phyloP scores from a whole-genome alignment of 2,113 vertebrate species.

The Mola mola region DNA sequence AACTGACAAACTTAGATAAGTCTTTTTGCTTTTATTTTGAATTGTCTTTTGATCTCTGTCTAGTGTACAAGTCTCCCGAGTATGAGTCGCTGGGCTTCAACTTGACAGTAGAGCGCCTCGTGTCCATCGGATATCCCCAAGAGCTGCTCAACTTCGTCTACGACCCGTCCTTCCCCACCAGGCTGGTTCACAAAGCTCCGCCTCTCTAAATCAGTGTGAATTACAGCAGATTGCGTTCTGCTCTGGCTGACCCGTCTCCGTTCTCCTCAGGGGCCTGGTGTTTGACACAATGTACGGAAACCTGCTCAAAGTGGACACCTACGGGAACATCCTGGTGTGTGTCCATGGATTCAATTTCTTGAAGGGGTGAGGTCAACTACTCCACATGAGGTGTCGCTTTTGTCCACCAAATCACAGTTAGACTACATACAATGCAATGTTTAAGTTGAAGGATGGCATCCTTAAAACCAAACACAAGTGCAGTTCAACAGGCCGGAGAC shows the following conservation, averaged over 20 bases:
- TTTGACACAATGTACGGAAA: constrained; percentile 96
- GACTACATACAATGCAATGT: no score
- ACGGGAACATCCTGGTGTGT: constrained; percentile 96
- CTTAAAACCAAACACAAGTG: no score
- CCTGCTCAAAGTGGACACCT: constrained; percentile 96
- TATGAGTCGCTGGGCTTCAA: constrained; percentile 97
- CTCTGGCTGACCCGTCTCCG: background rate
- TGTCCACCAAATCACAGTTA: background rate
- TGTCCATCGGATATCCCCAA: constrained; percentile 96
- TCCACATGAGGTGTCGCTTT: background rate
- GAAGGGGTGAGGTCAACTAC: constrained; percentile 85
- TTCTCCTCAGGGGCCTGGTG: constrained; percentile 87
- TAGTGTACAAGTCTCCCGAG: constrained; percentile 98
- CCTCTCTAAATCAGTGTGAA: no score
- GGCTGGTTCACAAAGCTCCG: constrained; percentile 75
- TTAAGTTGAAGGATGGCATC: no score
- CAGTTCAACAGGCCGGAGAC: no score
- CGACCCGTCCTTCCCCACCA: constrained; percentile 95
- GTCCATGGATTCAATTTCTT: constrained; percentile 97
- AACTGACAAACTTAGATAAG: no score
- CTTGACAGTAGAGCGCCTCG: constrained; percentile 93
- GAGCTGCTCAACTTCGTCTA: constrained; percentile 97
- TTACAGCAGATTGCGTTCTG: no score
- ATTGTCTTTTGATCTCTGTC: no score
- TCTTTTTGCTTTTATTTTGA: no score